Base-by-base conservation (phyloP, 2,797 vertebrate genomes). In the Clarias platycephalus region DNA sequence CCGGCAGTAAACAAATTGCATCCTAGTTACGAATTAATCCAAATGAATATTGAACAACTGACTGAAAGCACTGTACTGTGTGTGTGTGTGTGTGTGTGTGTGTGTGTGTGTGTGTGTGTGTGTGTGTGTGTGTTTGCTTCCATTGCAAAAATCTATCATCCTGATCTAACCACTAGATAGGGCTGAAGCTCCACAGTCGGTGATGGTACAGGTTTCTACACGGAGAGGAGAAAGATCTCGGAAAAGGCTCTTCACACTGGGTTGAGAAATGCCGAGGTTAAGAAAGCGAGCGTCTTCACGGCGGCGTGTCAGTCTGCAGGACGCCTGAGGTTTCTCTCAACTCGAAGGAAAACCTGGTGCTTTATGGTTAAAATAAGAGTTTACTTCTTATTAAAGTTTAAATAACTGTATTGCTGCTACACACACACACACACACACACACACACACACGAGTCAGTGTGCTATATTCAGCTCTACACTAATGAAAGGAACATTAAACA, bases 91-190 rank as follows among this genome's bases (percentile, higher is more conserved):
- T 44, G 40, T 44, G 40, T 44, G 40, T 44, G 40, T 40, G 40
- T 40, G 40, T 44, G 49, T 28, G 34, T 44, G 40, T 44, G 40
- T 40, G 37, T 40, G 37, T 40, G 37, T 44, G 8, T 44, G 40
- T 44, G 40, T 44, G 40, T 44, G 40, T 40, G 40, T 40, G 40
- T 44, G 49, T 28, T 7, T 34, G 31, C 55, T 60, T 60, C 20
- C 10, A 12, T 22, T 75, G 16, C 3, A 0, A 6, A 13, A 58
- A 77, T 44, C 68, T 18, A 18, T 34, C 26, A 13, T 40, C 53
- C 18, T 20, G 53, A 34, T 71, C 1, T 5, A 49, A 64, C 76
- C 88, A 86, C 88, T 86, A 86, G 86, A 72, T 87, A 83, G 86
- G 22, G 34, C 76, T 64, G 28, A 16, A 34, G 75, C 34, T 75